Percentiles rank a stretch among this genome's conserved stretches.
These are phyloP conservation scores for Epizoanthus illoricatus DNA, from an alignment of 92 coral and sea anemone genomes.

Conservation along the genomic window DNA sequence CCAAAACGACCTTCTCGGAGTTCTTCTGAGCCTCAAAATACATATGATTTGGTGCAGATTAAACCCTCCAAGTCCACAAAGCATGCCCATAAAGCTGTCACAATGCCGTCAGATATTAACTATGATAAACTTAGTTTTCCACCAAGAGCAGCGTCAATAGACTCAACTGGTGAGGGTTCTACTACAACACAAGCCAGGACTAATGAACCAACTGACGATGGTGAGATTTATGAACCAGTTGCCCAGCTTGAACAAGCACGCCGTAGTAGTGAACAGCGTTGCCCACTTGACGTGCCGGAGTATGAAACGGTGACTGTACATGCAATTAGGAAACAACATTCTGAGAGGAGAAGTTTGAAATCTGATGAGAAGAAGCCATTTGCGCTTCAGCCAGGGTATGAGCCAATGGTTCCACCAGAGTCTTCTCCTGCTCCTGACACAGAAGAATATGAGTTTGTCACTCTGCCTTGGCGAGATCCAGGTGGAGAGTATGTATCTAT, in stretches of 20 bases:
- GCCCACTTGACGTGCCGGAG: slow-evolving; percentile 32
- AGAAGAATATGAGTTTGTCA: slow-evolving; percentile 24
- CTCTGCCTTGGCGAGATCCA: background rate
- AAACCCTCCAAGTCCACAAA: background rate
- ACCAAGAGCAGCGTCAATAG: background rate
- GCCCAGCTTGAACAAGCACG: slow-evolving; percentile 23
- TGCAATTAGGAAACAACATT: slow-evolving; percentile 31
- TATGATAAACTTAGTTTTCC: slow-evolving; percentile 27
- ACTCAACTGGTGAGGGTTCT: background rate
- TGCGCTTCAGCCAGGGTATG: slow-evolving; percentile 75
- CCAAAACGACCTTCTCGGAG: background rate
- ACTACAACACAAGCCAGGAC: background rate
- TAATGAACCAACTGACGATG: slow-evolving; percentile 1
- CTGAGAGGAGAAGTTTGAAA: background rate
- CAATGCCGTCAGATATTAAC: background rate
- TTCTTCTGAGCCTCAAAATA: slow-evolving; percentile 6
- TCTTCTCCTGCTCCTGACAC: background rate
- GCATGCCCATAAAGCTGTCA: background rate
- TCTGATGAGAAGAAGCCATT: slow-evolving; percentile 57
- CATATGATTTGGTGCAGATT: slow-evolving; percentile 36
- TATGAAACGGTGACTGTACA: slow-evolving; percentile 29
- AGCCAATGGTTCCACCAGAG: slow-evolving; percentile 59
- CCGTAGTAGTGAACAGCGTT: slow-evolving; percentile 13
- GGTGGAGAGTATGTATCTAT: slow-evolving; percentile 11
- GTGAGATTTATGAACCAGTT: slow-evolving; percentile 35